Evolutionary conservation across 2,113 vertebrate genomes (phyloP).

Genomic region (Hymenochirus boettgeri): DNA sequence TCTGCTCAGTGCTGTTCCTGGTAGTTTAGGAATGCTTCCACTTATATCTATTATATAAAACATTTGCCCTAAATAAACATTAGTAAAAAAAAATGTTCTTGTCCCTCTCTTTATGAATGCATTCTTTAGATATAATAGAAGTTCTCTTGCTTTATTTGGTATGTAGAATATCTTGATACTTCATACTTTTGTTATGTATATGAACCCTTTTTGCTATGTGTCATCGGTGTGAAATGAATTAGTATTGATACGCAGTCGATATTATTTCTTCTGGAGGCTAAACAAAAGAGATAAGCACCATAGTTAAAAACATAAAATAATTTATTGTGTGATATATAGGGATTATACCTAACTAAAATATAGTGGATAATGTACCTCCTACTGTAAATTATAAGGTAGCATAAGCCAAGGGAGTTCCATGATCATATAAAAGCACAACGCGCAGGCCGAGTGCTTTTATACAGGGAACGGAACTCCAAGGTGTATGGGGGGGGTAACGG

Average conservation of each 20-base stretch:
- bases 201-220: slow-evolving; percentile 98
- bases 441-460: too few relatives aligned
- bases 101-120: slow-evolving; percentile 28
- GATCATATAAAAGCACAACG: too few relatives aligned
- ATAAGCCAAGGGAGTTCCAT: too few relatives aligned
- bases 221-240: slow-evolving; percentile 96
- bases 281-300: slow-evolving; percentile 35
- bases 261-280: slow-evolving; percentile 90
- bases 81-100: slow-evolving; percentile 47
- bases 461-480: too few relatives aligned
- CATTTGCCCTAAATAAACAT: slow-evolving; percentile 53
- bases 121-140: slow-evolving; percentile 46
- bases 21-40: slow-evolving; percentile 44
- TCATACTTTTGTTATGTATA: slow-evolving; percentile 91
- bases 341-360: too few relatives aligned
- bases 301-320: too few relatives aligned
- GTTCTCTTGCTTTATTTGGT: slow-evolving; percentile 78
- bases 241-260: slow-evolving; percentile 78
- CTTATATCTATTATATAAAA: slow-evolving; percentile 54
- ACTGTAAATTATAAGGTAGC: too few relatives aligned
- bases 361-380: too few relatives aligned
- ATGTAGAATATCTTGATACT: slow-evolving; percentile 81
- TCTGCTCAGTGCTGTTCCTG: slow-evolving; percentile 43
- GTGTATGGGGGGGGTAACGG: too few relatives aligned
- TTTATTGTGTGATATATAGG: too few relatives aligned